These are phyloP conservation scores for Drosophila infuscata DNA, from an alignment of 2,888 invertebrate species.

Conservation along the genomic window DNA sequence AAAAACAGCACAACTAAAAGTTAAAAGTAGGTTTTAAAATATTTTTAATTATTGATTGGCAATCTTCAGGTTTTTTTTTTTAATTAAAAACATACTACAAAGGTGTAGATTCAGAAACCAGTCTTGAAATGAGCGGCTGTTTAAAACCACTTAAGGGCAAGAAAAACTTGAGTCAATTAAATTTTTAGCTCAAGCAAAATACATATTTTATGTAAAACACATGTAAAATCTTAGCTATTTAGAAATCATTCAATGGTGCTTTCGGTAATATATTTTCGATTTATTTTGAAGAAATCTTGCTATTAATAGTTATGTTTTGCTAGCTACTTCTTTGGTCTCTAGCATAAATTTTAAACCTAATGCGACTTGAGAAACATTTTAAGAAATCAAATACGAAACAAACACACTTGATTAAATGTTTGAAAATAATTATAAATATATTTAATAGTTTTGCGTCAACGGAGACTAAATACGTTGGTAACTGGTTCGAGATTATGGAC, in stretches of 20 bases:
- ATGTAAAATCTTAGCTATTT: not conserved
- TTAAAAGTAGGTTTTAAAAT: conserved; percentile 27
- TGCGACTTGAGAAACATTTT: not conserved
- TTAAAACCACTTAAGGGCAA: not conserved
- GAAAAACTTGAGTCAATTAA: not conserved
- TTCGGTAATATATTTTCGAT: not conserved
- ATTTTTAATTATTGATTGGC: conserved; percentile 10
- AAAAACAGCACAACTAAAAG: conserved; percentile 22
- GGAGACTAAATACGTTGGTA: conserved; percentile 39
- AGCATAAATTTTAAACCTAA: not conserved
- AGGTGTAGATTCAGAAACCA: conserved; percentile 18
- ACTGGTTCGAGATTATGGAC: conserved; percentile 43
- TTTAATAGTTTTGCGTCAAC: conserved; percentile 27
- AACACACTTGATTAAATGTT: not conserved
- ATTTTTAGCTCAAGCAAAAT: not conserved
- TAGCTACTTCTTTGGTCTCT: not conserved
- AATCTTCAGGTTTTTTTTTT: conserved; percentile 33
- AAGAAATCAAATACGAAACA: not conserved
- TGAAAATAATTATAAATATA: conserved; percentile 19
- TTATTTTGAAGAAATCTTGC: not conserved
- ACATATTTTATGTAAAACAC: not conserved
- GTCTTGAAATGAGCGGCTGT: conserved; percentile 1
- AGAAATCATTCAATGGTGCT: not conserved
- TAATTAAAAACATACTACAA: conserved; percentile 8
- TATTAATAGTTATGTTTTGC: not conserved